These are phyloP conservation scores for Hapalemur alaotrensis DNA, from an alignment of 2,797 vertebrate genomes.

Conservation along the genomic window DNA sequence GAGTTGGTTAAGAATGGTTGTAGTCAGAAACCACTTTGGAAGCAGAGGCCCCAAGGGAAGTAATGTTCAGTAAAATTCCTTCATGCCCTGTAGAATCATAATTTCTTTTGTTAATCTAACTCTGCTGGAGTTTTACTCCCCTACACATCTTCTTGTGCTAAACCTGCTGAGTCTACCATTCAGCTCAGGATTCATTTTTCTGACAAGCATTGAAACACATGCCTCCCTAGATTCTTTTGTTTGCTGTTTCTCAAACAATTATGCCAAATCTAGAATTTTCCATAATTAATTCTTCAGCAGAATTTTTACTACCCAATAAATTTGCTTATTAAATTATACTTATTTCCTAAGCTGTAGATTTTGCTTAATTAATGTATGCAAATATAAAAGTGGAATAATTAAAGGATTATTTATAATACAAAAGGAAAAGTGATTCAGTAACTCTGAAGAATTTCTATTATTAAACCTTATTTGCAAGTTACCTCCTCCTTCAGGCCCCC, in stretches of 20 bases:
- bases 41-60: background rate
- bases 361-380: conserved; percentile 78
- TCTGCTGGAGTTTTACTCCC: background rate
- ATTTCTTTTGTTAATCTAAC: conserved; percentile 41
- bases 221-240: conserved; percentile 49
- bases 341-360: conserved; percentile 61
- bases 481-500: background rate
- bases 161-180: conserved; percentile 40
- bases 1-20: background rate
- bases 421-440: conserved; percentile 67
- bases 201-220: conserved; percentile 34
- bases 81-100: background rate
- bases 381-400: conserved; percentile 77
- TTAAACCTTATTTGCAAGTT: conserved; percentile 66
- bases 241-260: conserved; percentile 62
- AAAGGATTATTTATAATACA: conserved; percentile 75
- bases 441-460: conserved; percentile 50
- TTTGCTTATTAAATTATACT: conserved; percentile 62
- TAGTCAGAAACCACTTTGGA: background rate
- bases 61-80: background rate
- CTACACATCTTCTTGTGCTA: background rate
- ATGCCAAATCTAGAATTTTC: conserved; percentile 62
- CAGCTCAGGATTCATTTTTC: conserved; percentile 51
- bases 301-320: conserved; percentile 65
- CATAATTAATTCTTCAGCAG: conserved; percentile 62